Percentiles rank a stretch among this genome's conserved stretches.
These are phyloP conservation scores for Drosophila hydei DNA, from an alignment of 1,140 invertebrate species.

Conservation along the genomic window DNA sequence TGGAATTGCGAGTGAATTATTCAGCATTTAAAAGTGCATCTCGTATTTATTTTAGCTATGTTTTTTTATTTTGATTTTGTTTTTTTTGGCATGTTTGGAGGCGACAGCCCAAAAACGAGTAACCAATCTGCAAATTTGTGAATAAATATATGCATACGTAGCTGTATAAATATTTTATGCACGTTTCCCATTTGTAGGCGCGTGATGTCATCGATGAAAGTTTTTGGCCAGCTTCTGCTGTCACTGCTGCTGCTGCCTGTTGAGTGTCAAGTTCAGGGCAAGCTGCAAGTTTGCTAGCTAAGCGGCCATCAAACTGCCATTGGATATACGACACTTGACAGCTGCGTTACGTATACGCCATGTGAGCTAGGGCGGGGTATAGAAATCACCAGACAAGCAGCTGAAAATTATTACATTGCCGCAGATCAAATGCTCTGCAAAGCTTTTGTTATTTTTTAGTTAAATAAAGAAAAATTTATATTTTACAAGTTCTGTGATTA, in stretches of 20 bases:
- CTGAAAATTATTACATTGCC: neutral
- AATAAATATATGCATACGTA: slow-evolving; percentile 11
- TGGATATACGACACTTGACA: slow-evolving; percentile 28
- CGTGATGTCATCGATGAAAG: slow-evolving; percentile 52
- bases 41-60: slow-evolving; percentile 33
- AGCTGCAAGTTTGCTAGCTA: slow-evolving; percentile 37
- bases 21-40: slow-evolving; percentile 64
- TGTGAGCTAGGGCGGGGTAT: neutral
- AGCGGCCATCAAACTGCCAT: slow-evolving; percentile 48
- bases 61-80: neutral
- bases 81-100: neutral
- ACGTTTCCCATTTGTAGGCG: slow-evolving; percentile 54
- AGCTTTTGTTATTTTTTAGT: neutral
- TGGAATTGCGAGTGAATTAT: slow-evolving; percentile 59
- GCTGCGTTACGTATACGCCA: slow-evolving; percentile 40
- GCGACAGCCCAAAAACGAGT: slow-evolving; percentile 45
- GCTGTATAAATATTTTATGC: slow-evolving; percentile 50
- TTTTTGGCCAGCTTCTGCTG: slow-evolving; percentile 4
- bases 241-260: neutral
- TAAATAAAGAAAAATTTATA: neutral
- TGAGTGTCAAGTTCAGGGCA: slow-evolving; percentile 58
- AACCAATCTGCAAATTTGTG: slow-evolving; percentile 35
- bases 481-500: no score
- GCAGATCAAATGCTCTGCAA: neutral
- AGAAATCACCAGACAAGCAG: neutral